These are phyloP conservation scores for Lingula anatina DNA, from an alignment of 2,888 invertebrate species.

Conservation along the genomic window DNA sequence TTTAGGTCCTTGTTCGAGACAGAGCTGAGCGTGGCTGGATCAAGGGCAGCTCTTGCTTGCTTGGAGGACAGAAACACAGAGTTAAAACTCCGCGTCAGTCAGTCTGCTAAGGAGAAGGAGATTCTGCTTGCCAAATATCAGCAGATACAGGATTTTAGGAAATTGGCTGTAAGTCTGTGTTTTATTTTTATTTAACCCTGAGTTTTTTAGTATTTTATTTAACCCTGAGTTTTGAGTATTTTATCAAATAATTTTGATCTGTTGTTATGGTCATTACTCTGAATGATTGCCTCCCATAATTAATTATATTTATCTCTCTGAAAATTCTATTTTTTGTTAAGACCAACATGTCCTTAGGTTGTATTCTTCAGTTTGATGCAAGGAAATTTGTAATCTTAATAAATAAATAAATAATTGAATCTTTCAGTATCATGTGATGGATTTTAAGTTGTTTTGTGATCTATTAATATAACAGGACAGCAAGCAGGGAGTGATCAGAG, in stretches of 20 bases:
- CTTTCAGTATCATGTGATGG: not conserved
- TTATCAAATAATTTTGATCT: too few relatives aligned
- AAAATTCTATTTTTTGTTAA: too few relatives aligned
- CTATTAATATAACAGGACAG: conserved; percentile 20
- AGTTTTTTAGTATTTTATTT: too few relatives aligned
- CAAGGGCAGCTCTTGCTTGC: conserved; percentile 18
- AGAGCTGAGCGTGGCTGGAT: conserved; percentile 21
- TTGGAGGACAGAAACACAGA: conserved; percentile 16
- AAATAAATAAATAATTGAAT: not conserved
- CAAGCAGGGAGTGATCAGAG: conserved; percentile 33
- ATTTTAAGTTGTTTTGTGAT: not conserved
- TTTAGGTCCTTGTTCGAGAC: conserved; percentile 23
- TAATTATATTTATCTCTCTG: too few relatives aligned
- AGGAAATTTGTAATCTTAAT: too few relatives aligned
- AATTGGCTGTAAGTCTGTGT: conserved; percentile 33
- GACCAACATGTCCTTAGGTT: too few relatives aligned
- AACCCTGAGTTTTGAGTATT: too few relatives aligned
- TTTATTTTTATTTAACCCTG: too few relatives aligned
- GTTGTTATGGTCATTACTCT: too few relatives aligned
- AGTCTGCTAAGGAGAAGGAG: conserved; percentile 23
- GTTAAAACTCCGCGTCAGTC: conserved; percentile 20
- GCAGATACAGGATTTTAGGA: conserved; percentile 38
- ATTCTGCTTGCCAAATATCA: conserved; percentile 29
- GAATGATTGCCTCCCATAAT: too few relatives aligned
- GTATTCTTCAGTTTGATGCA: too few relatives aligned